Conservation (phyloP, 2,797 vertebrate genomes). For the Eutrigla gurnardus region DNA sequence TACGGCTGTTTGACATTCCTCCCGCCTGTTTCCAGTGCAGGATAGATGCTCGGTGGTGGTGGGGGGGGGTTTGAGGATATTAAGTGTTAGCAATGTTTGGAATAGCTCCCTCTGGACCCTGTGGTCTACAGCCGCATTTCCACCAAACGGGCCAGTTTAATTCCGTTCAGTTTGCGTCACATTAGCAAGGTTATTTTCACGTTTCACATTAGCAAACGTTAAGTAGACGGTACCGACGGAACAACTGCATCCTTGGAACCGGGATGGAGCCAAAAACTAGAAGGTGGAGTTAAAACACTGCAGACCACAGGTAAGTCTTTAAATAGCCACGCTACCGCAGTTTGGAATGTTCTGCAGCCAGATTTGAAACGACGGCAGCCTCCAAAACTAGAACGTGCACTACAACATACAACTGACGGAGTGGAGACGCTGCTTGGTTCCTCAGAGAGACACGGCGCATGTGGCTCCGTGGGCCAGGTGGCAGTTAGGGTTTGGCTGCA, state of each 20-base stretch:
- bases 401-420: neutral
- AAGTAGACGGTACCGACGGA: neutral
- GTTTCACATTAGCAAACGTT: neutral
- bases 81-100: constrained; percentile 30
- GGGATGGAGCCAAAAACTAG: neutral
- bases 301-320: neutral
- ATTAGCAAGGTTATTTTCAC: neutral
- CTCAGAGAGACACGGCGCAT: neutral
- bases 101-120: constrained; percentile 29
- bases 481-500: constrained; percentile 42
- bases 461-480: constrained; percentile 44
- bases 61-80: constrained; percentile 3
- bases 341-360: neutral
- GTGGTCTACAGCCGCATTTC: constrained; percentile 19
- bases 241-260: neutral
- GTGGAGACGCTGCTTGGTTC: neutral
- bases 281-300: neutral
- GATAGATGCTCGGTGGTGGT: neutral
- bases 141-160: neutral
- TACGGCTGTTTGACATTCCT: constrained; percentile 17
- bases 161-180: neutral
- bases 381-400: neutral
- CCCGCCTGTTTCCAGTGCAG: neutral
- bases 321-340: neutral
- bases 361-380: neutral